These are phyloP conservation scores for Pollenia labialis DNA, from an alignment of 2,888 invertebrate genomes.

Conservation along the genomic window DNA sequence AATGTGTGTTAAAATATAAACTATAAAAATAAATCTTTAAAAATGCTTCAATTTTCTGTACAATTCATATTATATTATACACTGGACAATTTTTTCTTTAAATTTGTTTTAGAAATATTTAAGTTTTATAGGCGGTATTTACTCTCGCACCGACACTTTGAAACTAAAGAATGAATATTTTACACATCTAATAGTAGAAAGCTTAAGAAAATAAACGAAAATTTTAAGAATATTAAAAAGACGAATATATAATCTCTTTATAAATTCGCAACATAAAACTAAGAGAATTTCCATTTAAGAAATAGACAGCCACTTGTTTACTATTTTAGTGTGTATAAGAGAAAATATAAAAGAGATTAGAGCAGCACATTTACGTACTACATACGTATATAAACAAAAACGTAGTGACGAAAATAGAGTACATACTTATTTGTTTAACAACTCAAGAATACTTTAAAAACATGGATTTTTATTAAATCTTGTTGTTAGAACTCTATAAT, in stretches of 20 bases:
- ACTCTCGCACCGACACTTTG: constrained; percentile 54
- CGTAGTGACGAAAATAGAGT: too few relatives aligned
- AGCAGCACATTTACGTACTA: too few relatives aligned
- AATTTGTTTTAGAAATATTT: constrained; percentile 3
- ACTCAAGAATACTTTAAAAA: too few relatives aligned
- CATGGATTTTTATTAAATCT: too few relatives aligned
- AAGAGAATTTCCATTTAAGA: constrained; percentile 36
- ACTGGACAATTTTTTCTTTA: constrained; percentile 19
- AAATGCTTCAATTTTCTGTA: constrained; percentile 22
- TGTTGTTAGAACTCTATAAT: too few relatives aligned
- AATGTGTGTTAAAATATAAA: neutral
- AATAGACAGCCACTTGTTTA: constrained; percentile 33
- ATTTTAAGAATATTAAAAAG: constrained; percentile 22
- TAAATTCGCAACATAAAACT: constrained; percentile 39
- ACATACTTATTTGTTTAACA: too few relatives aligned
- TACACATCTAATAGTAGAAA: constrained; percentile 28
- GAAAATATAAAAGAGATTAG: neutral
- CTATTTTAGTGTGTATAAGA: neutral
- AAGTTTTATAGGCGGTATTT: constrained; percentile 44
- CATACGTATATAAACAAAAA: too few relatives aligned
- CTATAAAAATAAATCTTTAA: constrained; percentile 4
- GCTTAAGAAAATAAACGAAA: constrained; percentile 13
- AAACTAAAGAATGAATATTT: constrained; percentile 55
- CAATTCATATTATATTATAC: constrained; percentile 11
- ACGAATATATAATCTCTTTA: constrained; percentile 31